A percentile compares a stretch with the other conserved stretches of the same genome.
Conservation (phyloP, 2,113 vertebrate genomes). For the Chloroceryle aenea region DNA sequence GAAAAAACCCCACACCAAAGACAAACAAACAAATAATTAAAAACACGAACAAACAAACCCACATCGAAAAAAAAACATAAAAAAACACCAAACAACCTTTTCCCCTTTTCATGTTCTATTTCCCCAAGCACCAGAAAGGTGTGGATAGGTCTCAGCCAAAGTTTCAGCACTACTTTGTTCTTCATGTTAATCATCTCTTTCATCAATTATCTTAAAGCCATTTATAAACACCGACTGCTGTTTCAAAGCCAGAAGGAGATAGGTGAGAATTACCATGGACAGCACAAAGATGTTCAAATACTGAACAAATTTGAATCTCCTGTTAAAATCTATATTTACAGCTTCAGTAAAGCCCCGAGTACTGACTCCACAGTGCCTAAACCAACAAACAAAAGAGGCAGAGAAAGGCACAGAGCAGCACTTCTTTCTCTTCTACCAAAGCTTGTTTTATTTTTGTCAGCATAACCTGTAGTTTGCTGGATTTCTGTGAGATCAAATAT, state of each 20-base stretch:
- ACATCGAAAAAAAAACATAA: background rate
- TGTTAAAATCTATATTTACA: conserved; percentile 9
- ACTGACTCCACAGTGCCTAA: background rate
- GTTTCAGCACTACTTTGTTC: conserved; percentile 46
- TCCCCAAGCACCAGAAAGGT: conserved; percentile 27
- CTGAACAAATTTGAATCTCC: background rate
- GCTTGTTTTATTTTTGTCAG: conserved; percentile 33
- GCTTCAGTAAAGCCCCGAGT: background rate
- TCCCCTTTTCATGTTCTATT: background rate
- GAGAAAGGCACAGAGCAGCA: background rate
- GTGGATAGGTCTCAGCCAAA: conserved; percentile 26
- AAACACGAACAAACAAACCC: too few relatives aligned
- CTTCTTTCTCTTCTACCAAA: background rate
- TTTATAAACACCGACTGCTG: background rate
- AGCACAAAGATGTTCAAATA: conserved; percentile 32
- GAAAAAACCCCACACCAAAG: background rate
- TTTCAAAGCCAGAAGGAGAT: conserved; percentile 43
- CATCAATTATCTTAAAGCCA: conserved; percentile 38
- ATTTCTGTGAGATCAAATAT: conserved; percentile 45
- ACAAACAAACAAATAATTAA: too few relatives aligned
- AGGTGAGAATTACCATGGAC: conserved; percentile 46
- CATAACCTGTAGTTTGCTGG: conserved; percentile 17
- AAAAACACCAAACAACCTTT: background rate
- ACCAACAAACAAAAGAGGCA: conserved; percentile 11
- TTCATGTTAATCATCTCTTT: conserved; percentile 49